Evolutionary conservation across 2,113 vertebrate species (phyloP).

Genomic region (Onychostoma macrolepis): DNA sequence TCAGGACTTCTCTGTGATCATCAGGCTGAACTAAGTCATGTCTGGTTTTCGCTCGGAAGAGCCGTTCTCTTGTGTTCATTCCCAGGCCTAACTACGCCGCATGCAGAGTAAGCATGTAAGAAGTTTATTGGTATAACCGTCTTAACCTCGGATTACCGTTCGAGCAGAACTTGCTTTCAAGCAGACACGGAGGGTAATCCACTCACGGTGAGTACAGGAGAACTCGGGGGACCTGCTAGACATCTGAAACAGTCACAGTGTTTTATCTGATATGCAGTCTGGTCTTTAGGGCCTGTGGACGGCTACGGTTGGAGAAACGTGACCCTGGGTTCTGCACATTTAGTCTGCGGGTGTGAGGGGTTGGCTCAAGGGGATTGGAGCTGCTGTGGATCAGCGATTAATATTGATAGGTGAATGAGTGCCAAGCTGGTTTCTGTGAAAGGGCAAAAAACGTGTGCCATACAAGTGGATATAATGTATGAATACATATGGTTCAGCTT

Average conservation of each 20-base stretch:
- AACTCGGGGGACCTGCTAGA: constrained; percentile 19
- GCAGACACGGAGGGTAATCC: constrained; percentile 39
- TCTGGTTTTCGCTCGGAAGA: constrained; percentile 30
- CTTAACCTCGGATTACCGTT: constrained; percentile 45
- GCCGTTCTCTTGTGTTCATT: constrained; percentile 8
- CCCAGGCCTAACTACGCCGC: not conserved
- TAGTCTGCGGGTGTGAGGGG: not conserved
- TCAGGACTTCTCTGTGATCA: constrained; percentile 34
- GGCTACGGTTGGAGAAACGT: not conserved
- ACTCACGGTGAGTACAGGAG: constrained; percentile 15
- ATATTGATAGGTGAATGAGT: constrained; percentile 11
- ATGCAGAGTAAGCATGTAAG: constrained; percentile 29
- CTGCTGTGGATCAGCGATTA: constrained; percentile 29
- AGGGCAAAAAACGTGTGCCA: not conserved
- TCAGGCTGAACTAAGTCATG: constrained; percentile 30
- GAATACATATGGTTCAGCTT: not conserved
- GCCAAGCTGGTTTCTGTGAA: not conserved
- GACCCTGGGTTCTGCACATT: not conserved
- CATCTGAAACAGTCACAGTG: constrained; percentile 35
- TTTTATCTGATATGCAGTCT: constrained; percentile 46
- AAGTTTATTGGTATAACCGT: constrained; percentile 20
- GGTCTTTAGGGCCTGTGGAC: not conserved
- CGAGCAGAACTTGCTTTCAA: constrained; percentile 37
- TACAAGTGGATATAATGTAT: not conserved
- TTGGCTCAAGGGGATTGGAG: not conserved